Evolutionary conservation across 92 coral and sea anemone species (phyloP).

Genomic region (Palythoa grandiflora): DNA sequence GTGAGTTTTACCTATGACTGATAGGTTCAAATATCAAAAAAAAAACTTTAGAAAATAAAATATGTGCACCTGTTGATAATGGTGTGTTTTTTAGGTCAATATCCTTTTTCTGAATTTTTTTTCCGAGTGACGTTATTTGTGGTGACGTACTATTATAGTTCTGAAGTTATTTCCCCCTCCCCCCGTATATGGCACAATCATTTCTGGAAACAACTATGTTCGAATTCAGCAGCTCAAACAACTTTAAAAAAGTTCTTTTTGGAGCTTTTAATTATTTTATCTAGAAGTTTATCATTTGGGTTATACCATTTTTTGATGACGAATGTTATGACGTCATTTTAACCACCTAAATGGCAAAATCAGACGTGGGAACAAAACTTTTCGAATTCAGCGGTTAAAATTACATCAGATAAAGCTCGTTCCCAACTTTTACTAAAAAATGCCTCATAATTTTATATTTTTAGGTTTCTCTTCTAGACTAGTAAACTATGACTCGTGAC

Average conservation of each 20-base stretch:
- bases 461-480: not conserved
- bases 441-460: not conserved
- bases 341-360: conserved; percentile 2
- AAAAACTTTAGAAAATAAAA: no score
- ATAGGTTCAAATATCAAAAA: no score
- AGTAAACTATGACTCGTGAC: not conserved
- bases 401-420: not conserved
- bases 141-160: not conserved
- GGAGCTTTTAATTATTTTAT: conserved; percentile 4
- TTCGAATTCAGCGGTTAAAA: conserved; percentile 5
- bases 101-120: no score
- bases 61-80: no score
- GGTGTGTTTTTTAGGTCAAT: no score
- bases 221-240: conserved; percentile 1
- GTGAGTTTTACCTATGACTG: no score
- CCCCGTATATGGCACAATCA: not conserved
- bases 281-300: conserved; percentile 18
- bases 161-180: not conserved
- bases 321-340: not conserved
- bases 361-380: conserved; percentile 22
- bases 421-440: not conserved
- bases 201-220: not conserved
- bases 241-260: conserved; percentile 16
- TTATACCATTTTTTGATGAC: not conserved
- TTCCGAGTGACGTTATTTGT: not conserved